Conservation (phyloP, 2,113 vertebrate genomes). For the Cricetomys ansorgei region DNA sequence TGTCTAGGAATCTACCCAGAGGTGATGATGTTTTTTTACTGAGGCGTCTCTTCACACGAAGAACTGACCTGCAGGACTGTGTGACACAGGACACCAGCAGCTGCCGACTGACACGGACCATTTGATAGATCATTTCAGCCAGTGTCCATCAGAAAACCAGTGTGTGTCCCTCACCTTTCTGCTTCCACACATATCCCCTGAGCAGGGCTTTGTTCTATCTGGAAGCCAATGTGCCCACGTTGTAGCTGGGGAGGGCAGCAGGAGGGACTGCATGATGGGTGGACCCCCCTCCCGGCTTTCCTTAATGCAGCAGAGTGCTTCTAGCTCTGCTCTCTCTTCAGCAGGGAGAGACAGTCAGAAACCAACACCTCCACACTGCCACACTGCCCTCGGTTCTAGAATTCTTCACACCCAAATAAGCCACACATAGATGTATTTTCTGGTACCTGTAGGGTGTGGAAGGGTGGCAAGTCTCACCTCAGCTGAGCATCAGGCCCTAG, state of each 20-base stretch:
- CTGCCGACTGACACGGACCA: fast-evolving
- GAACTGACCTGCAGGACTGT: background rate
- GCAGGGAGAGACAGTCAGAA: slow-evolving; percentile 50
- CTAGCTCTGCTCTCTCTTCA: background rate
- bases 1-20: background rate
- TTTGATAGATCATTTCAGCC: fast-evolving
- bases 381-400: slow-evolving; percentile 51
- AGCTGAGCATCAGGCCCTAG: fast-evolving
- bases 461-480: background rate
- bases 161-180: fast-evolving
- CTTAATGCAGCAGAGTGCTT: slow-evolving; percentile 78
- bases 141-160: fast-evolving
- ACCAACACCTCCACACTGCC: slow-evolving; percentile 53
- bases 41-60: background rate
- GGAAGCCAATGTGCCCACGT: fast-evolving
- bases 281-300: slow-evolving; percentile 72
- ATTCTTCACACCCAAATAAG: slow-evolving; percentile 62
- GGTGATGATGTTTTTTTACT: background rate
- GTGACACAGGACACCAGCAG: background rate
- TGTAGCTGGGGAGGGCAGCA: background rate
- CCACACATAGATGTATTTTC: slow-evolving; percentile 37
- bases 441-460: slow-evolving; percentile 38
- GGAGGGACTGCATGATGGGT: slow-evolving; percentile 23
- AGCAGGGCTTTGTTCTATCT: background rate
- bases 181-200: fast-evolving